Conservation (phyloP, 2,888 invertebrate species). For the Sarcophaga caerulescens region DNA sequence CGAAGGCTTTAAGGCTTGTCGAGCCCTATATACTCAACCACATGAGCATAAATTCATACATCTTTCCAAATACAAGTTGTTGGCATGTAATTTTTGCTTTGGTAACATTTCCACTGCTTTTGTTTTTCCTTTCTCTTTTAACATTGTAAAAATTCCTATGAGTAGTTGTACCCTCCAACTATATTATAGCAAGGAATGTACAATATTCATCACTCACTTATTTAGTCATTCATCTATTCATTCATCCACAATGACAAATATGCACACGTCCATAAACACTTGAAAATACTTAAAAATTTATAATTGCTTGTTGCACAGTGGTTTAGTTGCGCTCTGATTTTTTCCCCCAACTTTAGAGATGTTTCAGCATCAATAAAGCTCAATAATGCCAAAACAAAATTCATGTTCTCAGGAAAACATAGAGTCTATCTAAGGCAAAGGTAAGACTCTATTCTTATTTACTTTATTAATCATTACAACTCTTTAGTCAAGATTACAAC, state of each 20-base stretch:
- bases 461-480: no score
- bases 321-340: background rate
- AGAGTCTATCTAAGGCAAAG: no score
- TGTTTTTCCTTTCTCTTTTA: background rate
- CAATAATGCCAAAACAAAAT: no score
- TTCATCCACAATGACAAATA: background rate
- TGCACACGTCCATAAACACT: background rate
- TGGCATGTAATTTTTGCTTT: conserved; percentile 36
- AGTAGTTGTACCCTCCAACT: conserved; percentile 36
- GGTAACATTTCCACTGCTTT: conserved; percentile 50
- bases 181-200: conserved; percentile 5
- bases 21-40: background rate
- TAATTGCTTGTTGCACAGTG: background rate
- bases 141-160: conserved; percentile 29
- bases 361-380: no score
- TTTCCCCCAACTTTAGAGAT: no score
- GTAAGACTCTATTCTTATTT: no score
- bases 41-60: background rate
- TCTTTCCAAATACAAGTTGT: conserved; percentile 39
- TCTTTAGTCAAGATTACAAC: no score
- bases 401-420: no score
- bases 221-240: background rate
- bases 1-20: background rate
- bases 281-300: background rate
- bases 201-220: background rate